A percentile compares a stretch with the other conserved stretches of the same genome.
These are phyloP conservation scores for Neuroterus valhalla DNA, from an alignment of 1,140 invertebrate species.

Conservation along the genomic window DNA sequence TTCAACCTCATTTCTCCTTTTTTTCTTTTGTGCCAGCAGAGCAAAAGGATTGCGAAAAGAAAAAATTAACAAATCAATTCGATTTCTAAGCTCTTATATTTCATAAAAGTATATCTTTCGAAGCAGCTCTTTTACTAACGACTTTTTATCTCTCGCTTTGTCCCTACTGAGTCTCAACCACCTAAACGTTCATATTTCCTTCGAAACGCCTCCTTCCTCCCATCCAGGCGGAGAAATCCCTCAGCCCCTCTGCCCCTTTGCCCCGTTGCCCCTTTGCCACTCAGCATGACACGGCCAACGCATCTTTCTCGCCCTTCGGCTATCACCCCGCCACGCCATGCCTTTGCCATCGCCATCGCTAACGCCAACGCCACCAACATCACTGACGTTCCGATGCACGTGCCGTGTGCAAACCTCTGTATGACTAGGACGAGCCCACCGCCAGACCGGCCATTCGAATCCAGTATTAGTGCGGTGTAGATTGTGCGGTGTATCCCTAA, in stretches of 20 bases:
- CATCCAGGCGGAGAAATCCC: no score
- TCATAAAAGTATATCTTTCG: no score
- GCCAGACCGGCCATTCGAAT: conserved; percentile 73
- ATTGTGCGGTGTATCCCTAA: conserved; percentile 47
- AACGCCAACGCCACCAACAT: conserved; percentile 48
- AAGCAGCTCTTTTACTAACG: no score
- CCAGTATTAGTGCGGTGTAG: conserved; percentile 74
- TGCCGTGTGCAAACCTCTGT: conserved; percentile 74
- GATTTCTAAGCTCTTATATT: no score
- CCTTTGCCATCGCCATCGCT: conserved; percentile 42
- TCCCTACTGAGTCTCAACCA: no score
- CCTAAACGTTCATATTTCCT: no score
- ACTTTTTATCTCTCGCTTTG: no score
- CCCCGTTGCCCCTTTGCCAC: conserved; percentile 23
- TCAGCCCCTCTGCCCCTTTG: neutral
- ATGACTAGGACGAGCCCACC: conserved; percentile 73
- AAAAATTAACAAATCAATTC: no score
- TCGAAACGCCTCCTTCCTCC: no score
- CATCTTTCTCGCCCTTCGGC: conserved; percentile 39
- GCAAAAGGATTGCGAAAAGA: no score
- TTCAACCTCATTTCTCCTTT: no score
- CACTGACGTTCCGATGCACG: conserved; percentile 68
- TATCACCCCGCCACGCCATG: conserved; percentile 38
- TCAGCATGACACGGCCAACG: conserved; percentile 33
- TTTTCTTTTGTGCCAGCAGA: no score